phyloP scores from a whole-genome alignment of 2,797 vertebrate species.

The Calcarius lapponicus region DNA sequence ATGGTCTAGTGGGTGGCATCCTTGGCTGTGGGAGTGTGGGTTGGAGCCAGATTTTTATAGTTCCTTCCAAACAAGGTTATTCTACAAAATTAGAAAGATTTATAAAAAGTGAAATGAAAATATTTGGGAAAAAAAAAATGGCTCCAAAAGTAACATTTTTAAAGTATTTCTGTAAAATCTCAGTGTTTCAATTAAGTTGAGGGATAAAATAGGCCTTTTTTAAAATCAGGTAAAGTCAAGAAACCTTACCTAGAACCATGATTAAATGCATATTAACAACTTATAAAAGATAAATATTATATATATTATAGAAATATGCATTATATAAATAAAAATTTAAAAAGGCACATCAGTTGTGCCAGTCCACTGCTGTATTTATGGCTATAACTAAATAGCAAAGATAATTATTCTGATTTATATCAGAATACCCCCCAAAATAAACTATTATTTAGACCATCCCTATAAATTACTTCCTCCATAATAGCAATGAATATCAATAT shows the following conservation, averaged over 20 bases:
- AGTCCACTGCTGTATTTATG: background rate
- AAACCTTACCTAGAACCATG: background rate
- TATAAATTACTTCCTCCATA: background rate
- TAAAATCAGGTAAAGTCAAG: background rate
- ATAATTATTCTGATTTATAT: background rate
- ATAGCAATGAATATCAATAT: background rate
- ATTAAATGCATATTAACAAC: background rate
- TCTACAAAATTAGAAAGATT: background rate
- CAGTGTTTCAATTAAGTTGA: background rate
- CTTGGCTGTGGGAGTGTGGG: background rate
- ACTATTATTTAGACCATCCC: background rate
- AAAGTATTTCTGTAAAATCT: background rate
- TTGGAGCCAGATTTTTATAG: background rate
- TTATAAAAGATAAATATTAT: background rate
- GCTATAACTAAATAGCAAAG: background rate
- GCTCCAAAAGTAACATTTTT: background rate
- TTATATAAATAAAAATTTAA: background rate
- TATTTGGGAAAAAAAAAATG: accelerated
- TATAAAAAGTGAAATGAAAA: background rate
- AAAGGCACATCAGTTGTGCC: background rate
- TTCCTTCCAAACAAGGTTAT: background rate
- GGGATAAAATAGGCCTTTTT: background rate
- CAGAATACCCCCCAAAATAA: background rate
- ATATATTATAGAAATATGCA: background rate
- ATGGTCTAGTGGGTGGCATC: background rate